Evolutionary conservation across 1,140 invertebrate genomes (phyloP), one percentile per base, ranked within the genome.

Genomic region (Brevipalpus yothersi): DNA sequence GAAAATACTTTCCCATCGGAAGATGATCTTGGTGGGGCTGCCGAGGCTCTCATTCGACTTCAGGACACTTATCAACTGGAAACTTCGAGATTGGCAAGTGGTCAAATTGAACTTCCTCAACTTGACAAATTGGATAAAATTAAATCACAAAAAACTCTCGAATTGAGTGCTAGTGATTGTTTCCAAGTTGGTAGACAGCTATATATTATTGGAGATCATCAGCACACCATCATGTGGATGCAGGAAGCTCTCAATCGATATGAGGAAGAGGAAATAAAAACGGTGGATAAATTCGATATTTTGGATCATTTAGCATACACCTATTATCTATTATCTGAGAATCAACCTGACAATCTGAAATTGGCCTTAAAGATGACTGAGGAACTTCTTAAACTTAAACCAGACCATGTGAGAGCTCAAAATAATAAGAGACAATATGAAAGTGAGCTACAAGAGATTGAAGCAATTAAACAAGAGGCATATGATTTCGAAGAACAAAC

Each of bases 51-150:
- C 56, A 84, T 92, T 63, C 77, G 94, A 60, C 76, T 99, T n/a
- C 93, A 98, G 72, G 90, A 96, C 68, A 96, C 91, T 8, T 98
- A 98, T 72, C 80, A 86, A 63, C 75, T 99, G 42, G 82, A 93
- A 54, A 91, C 93, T 11, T 75, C 80, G 3, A 83, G 86, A 57
- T 78, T 98, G 61, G 87, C 92, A 5, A 75, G 83, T 56, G 94
- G 94, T 31, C 79, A 84, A 65, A 75, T 97, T 41, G 42, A 59
- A n/a, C 23, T 60, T 7, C 45, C 39, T 59, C 41, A n/a, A 40
- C 39, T 17, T 15, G 7, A 2, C 41, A 15, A 1, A 12, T 13
- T 3, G 53, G n/a, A 49, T 7, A 3, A 41, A 8, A 15, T 17
- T 10, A n/a, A n/a, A 3, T 56, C 47, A 40, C 60, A 40, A 53